Percentiles rank a stretch among this genome's conserved stretches.
These are phyloP conservation scores for Anthoscopus minutus DNA, from an alignment of 2,113 vertebrate genomes.

Conservation along the genomic window DNA sequence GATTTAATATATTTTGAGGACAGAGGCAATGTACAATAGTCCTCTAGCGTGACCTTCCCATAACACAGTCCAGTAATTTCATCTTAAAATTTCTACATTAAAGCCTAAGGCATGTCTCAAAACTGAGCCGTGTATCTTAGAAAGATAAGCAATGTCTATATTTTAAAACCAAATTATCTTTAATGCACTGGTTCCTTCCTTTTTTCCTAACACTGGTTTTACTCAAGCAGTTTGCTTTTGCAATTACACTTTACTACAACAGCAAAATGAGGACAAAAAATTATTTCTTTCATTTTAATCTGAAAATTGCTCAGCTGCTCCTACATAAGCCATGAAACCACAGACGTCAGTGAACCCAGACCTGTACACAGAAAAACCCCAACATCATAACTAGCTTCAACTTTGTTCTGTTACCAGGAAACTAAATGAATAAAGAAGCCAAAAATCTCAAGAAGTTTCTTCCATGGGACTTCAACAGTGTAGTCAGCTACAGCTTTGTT, in stretches of 20 bases:
- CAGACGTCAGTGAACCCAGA: not conserved
- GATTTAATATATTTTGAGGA: not conserved
- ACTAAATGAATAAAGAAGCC: not conserved
- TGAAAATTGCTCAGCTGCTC: constrained; percentile 10
- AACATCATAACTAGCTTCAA: not conserved
- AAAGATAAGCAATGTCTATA: not conserved
- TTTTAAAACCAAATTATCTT: constrained; percentile 24
- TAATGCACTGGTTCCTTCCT: constrained; percentile 48
- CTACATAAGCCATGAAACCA: not conserved
- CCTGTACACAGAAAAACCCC: not conserved
- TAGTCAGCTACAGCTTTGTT: not conserved
- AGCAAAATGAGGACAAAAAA: not conserved
- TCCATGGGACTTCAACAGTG: not conserved
- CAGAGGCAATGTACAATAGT: not conserved
- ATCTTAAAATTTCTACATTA: not conserved
- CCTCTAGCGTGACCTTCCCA: not conserved
- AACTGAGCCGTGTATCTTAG: not conserved
- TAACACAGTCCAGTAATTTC: not conserved
- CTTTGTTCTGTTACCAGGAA: not conserved
- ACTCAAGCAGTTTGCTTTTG: constrained; percentile 14
- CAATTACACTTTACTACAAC: constrained; percentile 20
- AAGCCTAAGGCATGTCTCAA: not conserved
- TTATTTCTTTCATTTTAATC: constrained; percentile 35
- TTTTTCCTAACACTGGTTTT: constrained; percentile 24
- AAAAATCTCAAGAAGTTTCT: not conserved